phyloP scores from a whole-genome alignment of 2,797 vertebrate genomes.

The Holocentrus rufus region DNA sequence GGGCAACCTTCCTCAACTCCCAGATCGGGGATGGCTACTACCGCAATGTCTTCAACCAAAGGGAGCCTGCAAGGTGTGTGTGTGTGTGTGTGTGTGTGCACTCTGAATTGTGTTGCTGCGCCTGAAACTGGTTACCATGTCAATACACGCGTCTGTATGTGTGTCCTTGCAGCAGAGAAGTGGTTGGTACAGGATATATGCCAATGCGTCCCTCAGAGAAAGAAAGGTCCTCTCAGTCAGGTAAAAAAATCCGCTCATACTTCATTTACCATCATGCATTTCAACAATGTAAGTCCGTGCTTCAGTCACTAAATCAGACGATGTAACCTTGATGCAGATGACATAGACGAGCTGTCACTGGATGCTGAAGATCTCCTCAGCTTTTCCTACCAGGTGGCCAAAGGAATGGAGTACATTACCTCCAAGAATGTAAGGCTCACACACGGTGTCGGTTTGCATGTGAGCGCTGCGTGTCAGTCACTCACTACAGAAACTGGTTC shows the following conservation, averaged over 20 bases:
- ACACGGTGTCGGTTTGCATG: conserved; percentile 26
- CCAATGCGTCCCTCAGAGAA: conserved; percentile 90
- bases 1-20: conserved; percentile 90
- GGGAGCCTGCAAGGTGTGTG: conserved; percentile 83
- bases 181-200: conserved; percentile 86
- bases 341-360: conserved; percentile 79
- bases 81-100: conserved; percentile 8
- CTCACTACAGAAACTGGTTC: conserved; percentile 32
- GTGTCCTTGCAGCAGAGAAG: conserved; percentile 76
- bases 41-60: conserved; percentile 87
- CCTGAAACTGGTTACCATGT: neutral
- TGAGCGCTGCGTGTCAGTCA: conserved; percentile 2
- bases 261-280: conserved; percentile 3
- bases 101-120: neutral
- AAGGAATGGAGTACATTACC: conserved; percentile 98
- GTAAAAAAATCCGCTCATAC: conserved; percentile 51
- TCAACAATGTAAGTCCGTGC: neutral
- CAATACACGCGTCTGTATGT: conserved; percentile 4
- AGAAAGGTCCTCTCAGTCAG: conserved; percentile 78
- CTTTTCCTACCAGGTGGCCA: conserved; percentile 96
- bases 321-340: conserved; percentile 61
- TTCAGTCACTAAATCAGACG: conserved; percentile 11
- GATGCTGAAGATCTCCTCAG: conserved; percentile 91
- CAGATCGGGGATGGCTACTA: conserved; percentile 85
- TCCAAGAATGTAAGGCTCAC: conserved; percentile 88